Percentiles rank a stretch among this genome's conserved stretches.
Evolutionary conservation across 2,888 invertebrate genomes (phyloP).

Genomic region (Nomada fucata): DNA sequence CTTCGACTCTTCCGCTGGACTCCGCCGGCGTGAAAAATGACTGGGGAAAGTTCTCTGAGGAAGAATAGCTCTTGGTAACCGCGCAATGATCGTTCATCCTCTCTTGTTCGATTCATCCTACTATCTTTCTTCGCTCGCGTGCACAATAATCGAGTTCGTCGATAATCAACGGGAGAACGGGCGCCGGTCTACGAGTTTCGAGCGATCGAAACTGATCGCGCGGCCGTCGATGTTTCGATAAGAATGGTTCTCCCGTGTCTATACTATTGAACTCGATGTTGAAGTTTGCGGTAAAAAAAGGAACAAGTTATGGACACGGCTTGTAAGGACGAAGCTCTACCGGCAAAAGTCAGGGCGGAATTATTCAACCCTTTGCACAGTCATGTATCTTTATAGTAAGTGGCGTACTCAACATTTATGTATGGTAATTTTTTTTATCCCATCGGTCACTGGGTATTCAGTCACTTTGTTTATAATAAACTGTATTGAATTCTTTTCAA

Average conservation of each 20-base stretch:
- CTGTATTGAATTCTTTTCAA: too few species aligned
- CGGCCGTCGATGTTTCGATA: conserved; percentile 32
- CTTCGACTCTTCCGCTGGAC: conserved; percentile 26
- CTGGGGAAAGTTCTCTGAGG: conserved; percentile 51
- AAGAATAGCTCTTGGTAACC: conserved; percentile 40
- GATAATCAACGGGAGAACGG: conserved; percentile 57
- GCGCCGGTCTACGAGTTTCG: conserved; percentile 23
- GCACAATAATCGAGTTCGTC: conserved; percentile 58
- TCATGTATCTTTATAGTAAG: too few species aligned
- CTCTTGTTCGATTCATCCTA: conserved; percentile 60
- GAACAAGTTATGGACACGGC: neutral
- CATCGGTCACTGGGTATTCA: too few species aligned
- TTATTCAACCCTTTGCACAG: too few species aligned
- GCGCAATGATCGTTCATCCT: conserved; percentile 64
- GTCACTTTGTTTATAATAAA: too few species aligned
- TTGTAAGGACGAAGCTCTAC: too few species aligned
- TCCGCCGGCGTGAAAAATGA: conserved; percentile 65
- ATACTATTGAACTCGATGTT: conserved; percentile 1
- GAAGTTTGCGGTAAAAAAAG: neutral
- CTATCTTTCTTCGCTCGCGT: conserved; percentile 59
- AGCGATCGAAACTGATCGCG: conserved; percentile 39
- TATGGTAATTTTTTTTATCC: too few species aligned
- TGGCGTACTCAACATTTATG: too few species aligned
- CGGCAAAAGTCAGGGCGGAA: too few species aligned
- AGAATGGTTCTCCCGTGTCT: neutral